Evolutionary conservation across 2,888 invertebrate species (phyloP).

Genomic region (Cataglyphis altisquamis): DNA sequence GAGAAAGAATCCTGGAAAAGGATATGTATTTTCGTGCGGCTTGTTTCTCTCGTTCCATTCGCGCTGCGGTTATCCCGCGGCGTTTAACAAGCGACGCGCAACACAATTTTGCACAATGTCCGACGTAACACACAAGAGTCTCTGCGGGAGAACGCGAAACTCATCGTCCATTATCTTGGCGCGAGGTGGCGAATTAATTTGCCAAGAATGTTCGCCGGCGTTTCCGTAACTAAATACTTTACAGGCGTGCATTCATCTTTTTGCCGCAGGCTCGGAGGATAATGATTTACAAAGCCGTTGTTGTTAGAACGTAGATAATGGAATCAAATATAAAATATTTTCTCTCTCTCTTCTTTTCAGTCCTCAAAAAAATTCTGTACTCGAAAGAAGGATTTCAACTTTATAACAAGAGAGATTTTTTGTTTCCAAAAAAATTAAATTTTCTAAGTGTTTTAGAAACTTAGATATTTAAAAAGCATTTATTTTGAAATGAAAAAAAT

Average conservation of each 20-base stretch:
- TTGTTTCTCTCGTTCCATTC: constrained; percentile 10
- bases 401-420: background rate
- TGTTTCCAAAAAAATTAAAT: background rate
- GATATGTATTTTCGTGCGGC: constrained; percentile 13
- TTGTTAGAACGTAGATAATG: background rate
- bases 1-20: constrained; percentile 33
- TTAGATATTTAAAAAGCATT: background rate
- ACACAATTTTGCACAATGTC: constrained; percentile 43
- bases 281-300: constrained; percentile 10
- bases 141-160: constrained; percentile 4
- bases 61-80: constrained; percentile 26
- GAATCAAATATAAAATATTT: constrained; percentile 29
- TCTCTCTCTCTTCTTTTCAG: background rate
- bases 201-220: constrained; percentile 27
- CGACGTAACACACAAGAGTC: constrained; percentile 17
- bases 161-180: constrained; percentile 31
- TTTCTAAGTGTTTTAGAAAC: background rate
- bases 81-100: constrained; percentile 30
- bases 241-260: constrained; percentile 26
- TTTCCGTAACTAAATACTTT: constrained; percentile 47
- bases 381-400: background rate
- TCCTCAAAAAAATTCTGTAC: background rate
- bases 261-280: background rate
- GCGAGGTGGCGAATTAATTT: constrained; percentile 51
- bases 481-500: background rate